Percentiles rank a stretch among this genome's conserved stretches.
Conservation (phyloP, 2,797 vertebrate species). For the Forpus xanthops region DNA sequence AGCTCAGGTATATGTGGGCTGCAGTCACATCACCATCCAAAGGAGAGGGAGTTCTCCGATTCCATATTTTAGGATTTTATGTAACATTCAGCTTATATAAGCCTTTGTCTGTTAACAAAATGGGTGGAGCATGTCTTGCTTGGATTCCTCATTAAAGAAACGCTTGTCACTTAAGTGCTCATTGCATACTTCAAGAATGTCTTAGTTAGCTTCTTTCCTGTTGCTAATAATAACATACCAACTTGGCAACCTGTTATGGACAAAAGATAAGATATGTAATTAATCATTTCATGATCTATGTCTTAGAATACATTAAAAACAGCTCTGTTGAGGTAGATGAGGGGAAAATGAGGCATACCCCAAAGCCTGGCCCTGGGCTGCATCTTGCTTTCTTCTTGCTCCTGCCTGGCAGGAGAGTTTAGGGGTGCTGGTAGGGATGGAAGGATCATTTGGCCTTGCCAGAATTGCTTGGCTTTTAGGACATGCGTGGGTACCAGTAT, state of each 20-base stretch:
- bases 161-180: background rate
- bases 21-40: background rate
- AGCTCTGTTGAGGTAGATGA: background rate
- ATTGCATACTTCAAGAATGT: background rate
- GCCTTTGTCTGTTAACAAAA: conserved; percentile 49
- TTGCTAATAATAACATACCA: background rate
- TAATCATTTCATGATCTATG: background rate
- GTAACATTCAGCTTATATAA: conserved; percentile 56
- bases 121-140: conserved; percentile 7
- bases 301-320: background rate
- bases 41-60: background rate
- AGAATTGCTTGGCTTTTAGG: background rate
- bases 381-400: background rate
- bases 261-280: background rate
- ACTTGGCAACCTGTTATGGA: background rate
- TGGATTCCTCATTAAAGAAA: background rate
- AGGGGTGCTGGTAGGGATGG: background rate
- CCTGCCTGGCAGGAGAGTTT: background rate
- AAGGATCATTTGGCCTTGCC: background rate
- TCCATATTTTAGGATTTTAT: conserved; percentile 48
- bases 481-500: background rate
- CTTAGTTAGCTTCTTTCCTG: background rate
- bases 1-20: background rate
- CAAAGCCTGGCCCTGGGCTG: background rate
- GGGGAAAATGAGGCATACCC: background rate